Base-by-base conservation (phyloP, 2,888 invertebrate genomes). In the Stenotaenia linearis region DNA sequence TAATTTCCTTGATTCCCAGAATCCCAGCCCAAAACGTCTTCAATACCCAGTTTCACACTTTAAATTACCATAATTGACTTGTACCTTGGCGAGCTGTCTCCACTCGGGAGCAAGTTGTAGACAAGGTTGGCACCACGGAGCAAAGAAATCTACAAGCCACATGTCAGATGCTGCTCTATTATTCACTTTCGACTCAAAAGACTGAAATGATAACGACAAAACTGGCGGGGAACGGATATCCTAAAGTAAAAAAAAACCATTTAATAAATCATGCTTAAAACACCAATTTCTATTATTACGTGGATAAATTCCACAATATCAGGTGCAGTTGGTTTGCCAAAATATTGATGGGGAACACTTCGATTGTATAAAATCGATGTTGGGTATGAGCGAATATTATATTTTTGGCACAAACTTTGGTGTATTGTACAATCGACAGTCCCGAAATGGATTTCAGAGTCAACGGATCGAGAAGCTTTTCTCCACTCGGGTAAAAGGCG, bases 81-180 rank as follows among this genome's bases (percentile, higher is more conserved):
- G n/a, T 79, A 81, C 81, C 75, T 83, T 89, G 1, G 92, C 91
- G 37, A 92, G 86, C 84, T 88, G 88, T 61, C 91, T 88, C 90
- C 91, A 92, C 83, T 92, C 90, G 0, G 91, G 90, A 10, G 89
- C 89, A 81, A 93, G 86, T 84, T 90, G 89, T 83, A 91, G 90
- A 84, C 93, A 93, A 0, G 92, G 92, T 1, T 90, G 90, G 86
- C 93, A 93, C 92, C 92, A 92, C 0, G 92, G 91, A 12, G 91
- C 91, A 85, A 88, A 92, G 86, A 90, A 93, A 86, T 92, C 92
- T 1, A 93, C 90, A 28, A 91, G 84, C 91, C 91, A 92, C 4
- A 92, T 85, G 80, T 90, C 89, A 75, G 88, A 87, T 9, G 84
- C 84, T 0, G 87, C 86, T 83, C 91, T 90, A 30, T 88, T 85